Evolutionary conservation across 2,113 vertebrate genomes (phyloP), one percentile per base, ranked within the genome.

Genomic region (Corydoras maculifer): DNA sequence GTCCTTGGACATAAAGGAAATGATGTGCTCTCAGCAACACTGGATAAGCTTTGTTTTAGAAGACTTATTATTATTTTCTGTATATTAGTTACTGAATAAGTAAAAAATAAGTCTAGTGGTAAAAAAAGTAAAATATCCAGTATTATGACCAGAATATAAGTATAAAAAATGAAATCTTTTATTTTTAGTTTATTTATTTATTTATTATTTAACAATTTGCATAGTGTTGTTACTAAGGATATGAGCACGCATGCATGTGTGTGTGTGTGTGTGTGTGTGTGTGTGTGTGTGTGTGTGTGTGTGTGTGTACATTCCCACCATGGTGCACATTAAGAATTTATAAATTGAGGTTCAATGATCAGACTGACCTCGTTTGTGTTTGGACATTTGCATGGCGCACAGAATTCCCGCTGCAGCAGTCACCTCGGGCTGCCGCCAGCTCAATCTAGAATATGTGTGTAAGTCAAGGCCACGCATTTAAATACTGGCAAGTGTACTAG

Each of bases 381-480:
- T 82, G 80, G 86, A 83, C 80, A 87, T 88, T 83, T 86, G 80
- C 85, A 82, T 80, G 80, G 77, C 76, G 74, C 84, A 80, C 72
- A 48, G 84, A 84, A 83, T 83, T 75, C 77, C 51, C 74, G 79
- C 76, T 78, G 80, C 80, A 77, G 80, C 68, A 74, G 84, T 84
- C 84, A 86, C 82, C 79, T 58, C 15, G 75, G 79, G 70, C 82
- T 76, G 85, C 86, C 83, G 75, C 82, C 84, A 79, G 85, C 84
- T 82, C 75, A 80, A 82, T 82, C 78, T 75, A 10, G 60, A 12
- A 59, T 78, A 76, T 79, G 74, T 77, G 70, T 75, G 76, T 84
- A 80, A 87, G 81, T 84, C 86, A 89, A 89, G 87, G 87, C 86
- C 79, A 68, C 83, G 84, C 83, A 89, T 90, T 90, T 89, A 79